Base-by-base conservation (phyloP, 2,888 invertebrate genomes). In the Empis stercorea region DNA sequence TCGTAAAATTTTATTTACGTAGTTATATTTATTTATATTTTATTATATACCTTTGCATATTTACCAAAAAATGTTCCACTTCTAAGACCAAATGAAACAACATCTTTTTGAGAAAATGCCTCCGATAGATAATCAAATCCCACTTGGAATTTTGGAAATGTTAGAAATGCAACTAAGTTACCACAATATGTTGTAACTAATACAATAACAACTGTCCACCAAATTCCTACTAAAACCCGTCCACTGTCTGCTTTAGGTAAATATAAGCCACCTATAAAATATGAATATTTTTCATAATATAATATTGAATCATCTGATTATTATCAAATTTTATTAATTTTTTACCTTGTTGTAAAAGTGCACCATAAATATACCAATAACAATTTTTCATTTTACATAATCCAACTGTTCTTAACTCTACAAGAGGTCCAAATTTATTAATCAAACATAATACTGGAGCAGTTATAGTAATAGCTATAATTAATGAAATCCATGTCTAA, bases 161-260 rank as follows among this genome's bases (percentile, higher is more conserved):
- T 93, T 38, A 93, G 75, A 65, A 92, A 92, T 0, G 93, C 92
- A 0, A 93, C 92, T 55, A 94, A 73, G 68, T 89, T 92, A 3
- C 93, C 93, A 46, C 89, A 89, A 64, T 93, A 94, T 0, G 91
- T 91, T 15, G 92, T 92, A 0, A 92, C 86, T 16, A 92, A 75
- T 0, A 93, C 85, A 51, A 92, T 73, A 0, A 92, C 91, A 1
- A 88, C 87, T 43, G 93, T 66, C 93, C 93, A 93, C 93, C 93
- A 94, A 2, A 87, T 81, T 0, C 88, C 89, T 0, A 93, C 80
- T 4, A 93, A 76, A 9, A 92, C 66, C 7, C 93, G 78, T 3
- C 88, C 89, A 56, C 91, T 91, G 62, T 89, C 87, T 0, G 88
- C 86, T 46, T 78, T 75, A 0, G 93, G 93, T 30, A 92, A 71